A percentile compares a stretch with the other conserved stretches of the same genome.
Conservation (phyloP, 2,888 invertebrate genomes). For the Nemotelus nigrinus region DNA sequence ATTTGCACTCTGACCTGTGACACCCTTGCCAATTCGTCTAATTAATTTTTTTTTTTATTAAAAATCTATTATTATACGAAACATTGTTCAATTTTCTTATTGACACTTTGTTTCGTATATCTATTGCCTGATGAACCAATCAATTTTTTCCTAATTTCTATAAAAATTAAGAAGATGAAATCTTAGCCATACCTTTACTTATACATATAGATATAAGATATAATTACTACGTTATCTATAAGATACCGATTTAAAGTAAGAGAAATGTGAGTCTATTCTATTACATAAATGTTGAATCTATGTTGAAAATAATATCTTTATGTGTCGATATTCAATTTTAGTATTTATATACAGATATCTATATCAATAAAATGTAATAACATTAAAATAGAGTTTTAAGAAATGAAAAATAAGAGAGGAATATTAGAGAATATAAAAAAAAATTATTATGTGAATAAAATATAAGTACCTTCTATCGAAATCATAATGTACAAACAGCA, state of each 20-base stretch:
- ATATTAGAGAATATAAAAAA: not conserved
- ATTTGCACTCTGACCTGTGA: not conserved
- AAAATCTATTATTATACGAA: too few species aligned
- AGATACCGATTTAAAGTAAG: not conserved
- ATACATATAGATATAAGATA: not conserved
- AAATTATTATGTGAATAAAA: constrained; percentile 16
- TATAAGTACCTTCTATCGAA: constrained; percentile 42
- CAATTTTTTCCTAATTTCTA: constrained; percentile 2
- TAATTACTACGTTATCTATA: not conserved
- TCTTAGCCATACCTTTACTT: constrained; percentile 14
- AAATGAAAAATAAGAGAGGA: not conserved
- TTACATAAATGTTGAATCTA: constrained; percentile 28
- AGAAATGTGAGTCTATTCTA: not conserved
- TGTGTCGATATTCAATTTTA: constrained; percentile 44
- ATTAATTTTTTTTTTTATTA: too few species aligned
- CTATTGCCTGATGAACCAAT: not conserved
- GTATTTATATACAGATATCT: constrained; percentile 30
- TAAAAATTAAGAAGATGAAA: constrained; percentile 10
- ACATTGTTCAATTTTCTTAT: too few species aligned
- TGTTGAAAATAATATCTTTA: constrained; percentile 22
- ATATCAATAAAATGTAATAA: constrained; percentile 1
- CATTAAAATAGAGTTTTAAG: constrained; percentile 2
- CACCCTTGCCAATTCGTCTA: constrained; percentile 37
- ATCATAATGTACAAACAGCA: constrained; percentile 44
- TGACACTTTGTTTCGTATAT: not conserved